Percentiles rank a stretch among this genome's conserved stretches.
phyloP scores from a whole-genome alignment of 2,888 invertebrate genomes.

The Tholera decimalis region DNA sequence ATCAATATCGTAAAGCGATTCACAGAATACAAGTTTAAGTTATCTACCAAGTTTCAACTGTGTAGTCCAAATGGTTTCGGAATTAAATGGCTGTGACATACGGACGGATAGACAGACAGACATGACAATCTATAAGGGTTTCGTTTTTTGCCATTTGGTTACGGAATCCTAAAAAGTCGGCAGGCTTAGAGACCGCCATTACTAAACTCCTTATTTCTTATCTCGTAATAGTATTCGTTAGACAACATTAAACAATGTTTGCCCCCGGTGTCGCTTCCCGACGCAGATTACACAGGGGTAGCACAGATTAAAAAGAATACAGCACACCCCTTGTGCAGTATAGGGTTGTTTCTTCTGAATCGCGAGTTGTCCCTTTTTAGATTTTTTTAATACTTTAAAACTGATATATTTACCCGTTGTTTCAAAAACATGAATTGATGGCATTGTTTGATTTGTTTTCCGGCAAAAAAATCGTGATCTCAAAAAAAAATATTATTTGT shows the following conservation, averaged over 20 bases:
- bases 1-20: too few species aligned
- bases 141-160: too few species aligned
- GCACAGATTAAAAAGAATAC: conserved; percentile 79
- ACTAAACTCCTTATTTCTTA: conserved; percentile 67
- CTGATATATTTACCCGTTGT: too few species aligned
- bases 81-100: too few species aligned
- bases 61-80: too few species aligned
- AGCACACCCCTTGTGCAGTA: conserved; percentile 67
- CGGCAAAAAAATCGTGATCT: too few species aligned
- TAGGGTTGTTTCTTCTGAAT: conserved; percentile 41
- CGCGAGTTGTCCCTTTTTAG: neutral
- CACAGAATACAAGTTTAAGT: too few species aligned
- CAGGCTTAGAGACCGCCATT: conserved; percentile 20
- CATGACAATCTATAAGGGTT: too few species aligned
- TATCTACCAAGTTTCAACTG: too few species aligned
- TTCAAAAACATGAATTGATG: neutral
- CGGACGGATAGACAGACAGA: too few species aligned
- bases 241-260: conserved; percentile 76
- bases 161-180: conserved; percentile 23
- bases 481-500: too few species aligned
- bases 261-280: conserved; percentile 64
- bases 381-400: too few species aligned
- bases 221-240: conserved; percentile 71
- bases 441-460: neutral
- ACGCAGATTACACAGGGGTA: conserved; percentile 72